Evolutionary conservation across 2,888 invertebrate genomes (phyloP).

Genomic region (Venusia cambrica): DNA sequence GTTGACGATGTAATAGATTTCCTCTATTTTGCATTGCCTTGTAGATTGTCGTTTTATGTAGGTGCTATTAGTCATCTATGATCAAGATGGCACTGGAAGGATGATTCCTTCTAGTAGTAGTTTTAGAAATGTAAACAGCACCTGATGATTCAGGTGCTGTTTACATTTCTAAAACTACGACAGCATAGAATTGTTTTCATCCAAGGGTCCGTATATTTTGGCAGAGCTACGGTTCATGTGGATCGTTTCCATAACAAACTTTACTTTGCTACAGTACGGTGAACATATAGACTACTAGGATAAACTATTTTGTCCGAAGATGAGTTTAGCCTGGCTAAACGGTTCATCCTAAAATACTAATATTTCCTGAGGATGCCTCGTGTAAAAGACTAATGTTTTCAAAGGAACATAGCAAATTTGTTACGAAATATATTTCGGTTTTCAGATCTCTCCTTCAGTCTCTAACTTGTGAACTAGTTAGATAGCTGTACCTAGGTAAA

Average conservation of each 20-base stretch:
- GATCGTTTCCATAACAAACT: neutral
- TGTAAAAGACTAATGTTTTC: no score
- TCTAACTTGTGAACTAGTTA: no score
- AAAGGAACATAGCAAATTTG: no score
- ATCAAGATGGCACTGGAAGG: no score
- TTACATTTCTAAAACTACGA: conserved; percentile 3
- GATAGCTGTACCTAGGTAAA: no score
- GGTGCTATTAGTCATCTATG: conserved; percentile 8
- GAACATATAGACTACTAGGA: conserved; percentile 12
- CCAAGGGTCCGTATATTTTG: neutral
- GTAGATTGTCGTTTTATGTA: neutral
- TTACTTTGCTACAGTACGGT: conserved; percentile 7
- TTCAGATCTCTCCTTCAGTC: no score
- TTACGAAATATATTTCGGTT: no score
- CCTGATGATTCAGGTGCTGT: conserved; percentile 7
- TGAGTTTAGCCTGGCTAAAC: no score
- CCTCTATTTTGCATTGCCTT: conserved; percentile 10
- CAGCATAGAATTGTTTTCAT: conserved; percentile 1
- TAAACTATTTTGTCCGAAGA: conserved; percentile 1
- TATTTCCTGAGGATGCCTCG: no score
- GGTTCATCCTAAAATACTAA: no score
- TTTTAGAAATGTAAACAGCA: no score
- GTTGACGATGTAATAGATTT: conserved; percentile 5
- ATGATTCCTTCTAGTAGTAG: no score
- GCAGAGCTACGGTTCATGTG: neutral